Base-by-base conservation (phyloP, 2,888 invertebrate species). In the Esperia sulphurella region DNA sequence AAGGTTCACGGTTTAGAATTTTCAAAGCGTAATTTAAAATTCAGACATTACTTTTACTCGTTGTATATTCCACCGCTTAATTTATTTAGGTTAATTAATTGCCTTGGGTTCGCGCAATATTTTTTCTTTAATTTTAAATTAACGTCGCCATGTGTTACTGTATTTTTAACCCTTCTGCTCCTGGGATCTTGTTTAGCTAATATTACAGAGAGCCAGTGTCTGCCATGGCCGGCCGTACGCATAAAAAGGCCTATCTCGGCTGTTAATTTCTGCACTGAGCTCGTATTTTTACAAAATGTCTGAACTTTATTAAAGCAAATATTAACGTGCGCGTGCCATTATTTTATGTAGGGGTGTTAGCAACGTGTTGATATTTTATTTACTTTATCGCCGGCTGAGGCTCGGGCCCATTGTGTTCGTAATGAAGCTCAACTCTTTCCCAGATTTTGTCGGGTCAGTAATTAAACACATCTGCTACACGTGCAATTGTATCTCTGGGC, bases 381-480 rank as follows among this genome's bases (percentile, higher is more conserved):
- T 74, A 83, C 76, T 84, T 83, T 79, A 81, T 75, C 67, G 74
- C 61, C 61, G 72, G 65, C 65, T 55, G 68, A 71, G 68, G 65
- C 68, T 59, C 62, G 63, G 60, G 65, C 61, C 68, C 69, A 71
- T 75, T 79, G 71, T 72, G 74, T 78, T 72, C 69, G 72, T 81
- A 82, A 83, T 81, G 74, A 78, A 83, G 74, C 80, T 73, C 69
- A 66, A 79, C 79, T 83, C 77, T 81, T 81, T 75, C 68, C 59
- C 73, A 75, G 80, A 80, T 85, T 79, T 76, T 76, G 80, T 75
- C 69, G 82, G 84, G 76, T 81, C 80, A 79, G 83, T 83, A 83
- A 86, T 89, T 85, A 85, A 84, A 79, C 79, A 82, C 88, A 87
- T 85, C 83, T 85, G 87, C 68, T 78, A 75, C 83, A 73, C 73